Evolutionary conservation across 2,797 vertebrate species (phyloP).

Genomic region (Lepilemur ruficaudatus): DNA sequence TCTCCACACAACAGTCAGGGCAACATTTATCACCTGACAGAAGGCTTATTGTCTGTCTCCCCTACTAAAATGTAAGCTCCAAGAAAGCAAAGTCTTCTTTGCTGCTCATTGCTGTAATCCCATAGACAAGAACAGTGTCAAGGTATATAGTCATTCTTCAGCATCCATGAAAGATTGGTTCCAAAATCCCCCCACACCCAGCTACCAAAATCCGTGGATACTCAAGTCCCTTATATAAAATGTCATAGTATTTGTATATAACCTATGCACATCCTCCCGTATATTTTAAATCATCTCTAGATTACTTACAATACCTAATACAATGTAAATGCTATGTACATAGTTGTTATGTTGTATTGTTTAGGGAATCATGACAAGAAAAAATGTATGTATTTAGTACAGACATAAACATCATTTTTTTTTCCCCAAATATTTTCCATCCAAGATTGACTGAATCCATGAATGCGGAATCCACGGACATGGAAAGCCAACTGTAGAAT

Average conservation of each 20-base stretch:
- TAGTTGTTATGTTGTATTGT: background rate
- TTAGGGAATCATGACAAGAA: background rate
- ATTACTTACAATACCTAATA: background rate
- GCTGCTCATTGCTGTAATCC: background rate
- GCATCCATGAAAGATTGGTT: background rate
- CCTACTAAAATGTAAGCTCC: background rate
- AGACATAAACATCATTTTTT: background rate
- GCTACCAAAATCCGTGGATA: background rate
- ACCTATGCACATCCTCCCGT: too few relatives aligned
- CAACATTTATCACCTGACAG: background rate
- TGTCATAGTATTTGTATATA: too few relatives aligned
- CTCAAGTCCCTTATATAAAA: too few relatives aligned
- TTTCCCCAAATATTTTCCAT: background rate
- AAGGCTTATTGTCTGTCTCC: background rate
- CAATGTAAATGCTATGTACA: background rate
- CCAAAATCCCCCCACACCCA: background rate
- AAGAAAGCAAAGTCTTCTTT: background rate
- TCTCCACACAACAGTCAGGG: background rate
- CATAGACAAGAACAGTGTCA: background rate
- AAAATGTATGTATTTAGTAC: background rate
- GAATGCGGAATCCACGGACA: background rate
- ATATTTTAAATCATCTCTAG: too few relatives aligned
- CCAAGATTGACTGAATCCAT: background rate
- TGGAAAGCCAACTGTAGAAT: background rate
- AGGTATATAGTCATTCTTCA: background rate